Base-by-base conservation (phyloP, 2,797 vertebrate species). In the Platyrinchus mystaceus region DNA sequence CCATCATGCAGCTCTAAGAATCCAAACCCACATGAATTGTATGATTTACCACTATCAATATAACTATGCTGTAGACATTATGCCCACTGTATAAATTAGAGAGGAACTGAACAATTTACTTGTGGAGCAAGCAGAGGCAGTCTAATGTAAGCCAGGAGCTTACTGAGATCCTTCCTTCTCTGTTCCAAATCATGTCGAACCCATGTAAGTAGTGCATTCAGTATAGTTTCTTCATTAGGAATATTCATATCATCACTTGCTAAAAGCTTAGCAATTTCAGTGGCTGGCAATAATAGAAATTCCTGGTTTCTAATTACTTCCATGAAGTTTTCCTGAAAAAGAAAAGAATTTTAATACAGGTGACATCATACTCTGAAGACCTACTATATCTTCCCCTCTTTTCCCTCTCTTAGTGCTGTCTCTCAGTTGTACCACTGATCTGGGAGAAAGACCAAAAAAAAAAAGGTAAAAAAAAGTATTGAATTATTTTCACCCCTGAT, bases 211-310 rank as follows among this genome's bases (percentile, higher is more conserved):
- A 99, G 97, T 28, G 99, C 99, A 36, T 98, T 99, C 59, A 99
- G 97, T 86, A 99, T 98, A 0, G 99, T 99, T 97, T 99, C 99
- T 96, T 99, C 99, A 30, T 99, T 98, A 11, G 99, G 99, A 93
- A 99, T 99, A 58, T 99, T 99, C 98, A 99, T 98, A 89, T 99
- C 99, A 84, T 99, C 99, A n/a, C 99, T 99, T 37, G 97, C 98
- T 96, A 99, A 98, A 75, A 99, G 98, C 94, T 98, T 99, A 96
- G 99, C 98, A 96, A 99, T 99, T 98, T 99, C 99, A 66, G 98
- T 98, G 88, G 98, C 96, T 30, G 99, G 99, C 74, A 99, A 97
- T 87, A 99, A 97, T 19, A 99, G 98, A 96, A 99, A 99, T 97
- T 99, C 99, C 95, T 99, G 99, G 96, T 99, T 99, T 97, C 98